phyloP scores from a whole-genome alignment of 2,797 vertebrate genomes.

The Crypturellus tataupa region DNA sequence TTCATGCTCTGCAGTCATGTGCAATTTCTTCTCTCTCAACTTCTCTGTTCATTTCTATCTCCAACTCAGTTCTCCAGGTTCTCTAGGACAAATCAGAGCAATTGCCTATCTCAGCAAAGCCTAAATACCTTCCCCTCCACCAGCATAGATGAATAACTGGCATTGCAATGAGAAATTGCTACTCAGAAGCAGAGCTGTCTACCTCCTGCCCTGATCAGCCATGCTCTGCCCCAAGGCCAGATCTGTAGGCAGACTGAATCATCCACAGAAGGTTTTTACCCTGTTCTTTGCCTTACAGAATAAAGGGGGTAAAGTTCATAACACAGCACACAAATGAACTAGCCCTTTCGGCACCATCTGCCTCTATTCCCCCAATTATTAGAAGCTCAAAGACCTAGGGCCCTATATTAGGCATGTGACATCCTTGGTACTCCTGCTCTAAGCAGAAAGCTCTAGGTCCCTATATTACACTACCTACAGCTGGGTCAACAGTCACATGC shows the following conservation, averaged over 20 bases:
- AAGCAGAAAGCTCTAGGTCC: background rate
- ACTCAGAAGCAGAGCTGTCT: background rate
- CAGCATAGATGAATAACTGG: background rate
- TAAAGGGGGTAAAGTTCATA: background rate
- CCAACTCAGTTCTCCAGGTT: background rate
- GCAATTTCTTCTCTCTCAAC: background rate
- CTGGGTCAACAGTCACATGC: rapidly evolving
- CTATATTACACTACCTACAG: background rate
- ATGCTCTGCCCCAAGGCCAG: background rate
- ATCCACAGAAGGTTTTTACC: background rate
- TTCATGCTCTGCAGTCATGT: background rate
- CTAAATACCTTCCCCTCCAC: background rate
- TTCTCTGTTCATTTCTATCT: background rate
- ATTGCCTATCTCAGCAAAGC: background rate
- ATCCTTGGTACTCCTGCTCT: background rate
- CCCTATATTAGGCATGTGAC: rapidly evolving
- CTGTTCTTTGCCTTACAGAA: background rate
- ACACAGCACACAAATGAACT: background rate
- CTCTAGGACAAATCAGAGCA: background rate
- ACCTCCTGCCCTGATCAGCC: background rate
- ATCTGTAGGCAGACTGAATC: background rate
- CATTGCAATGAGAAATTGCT: background rate
- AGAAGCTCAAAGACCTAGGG: background rate
- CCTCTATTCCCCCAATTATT: background rate
- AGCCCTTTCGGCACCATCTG: background rate